Evolutionary conservation across 2,113 vertebrate species (phyloP).

Genomic region (Tupaia chinensis): DNA sequence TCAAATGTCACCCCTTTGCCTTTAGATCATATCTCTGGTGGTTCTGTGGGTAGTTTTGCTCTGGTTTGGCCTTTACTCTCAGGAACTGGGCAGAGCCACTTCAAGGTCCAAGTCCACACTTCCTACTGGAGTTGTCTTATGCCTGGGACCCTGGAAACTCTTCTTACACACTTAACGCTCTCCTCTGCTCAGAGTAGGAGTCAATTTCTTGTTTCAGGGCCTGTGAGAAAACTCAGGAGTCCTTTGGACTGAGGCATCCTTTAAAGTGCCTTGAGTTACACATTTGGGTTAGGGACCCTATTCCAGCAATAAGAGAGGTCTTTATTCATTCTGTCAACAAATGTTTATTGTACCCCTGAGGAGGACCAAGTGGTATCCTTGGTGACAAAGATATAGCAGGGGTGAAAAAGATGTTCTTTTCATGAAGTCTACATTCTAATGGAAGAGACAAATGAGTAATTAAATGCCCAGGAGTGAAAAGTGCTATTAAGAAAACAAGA

Average conservation of each 20-base stretch:
- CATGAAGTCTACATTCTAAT: not conserved
- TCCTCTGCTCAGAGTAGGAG: not conserved
- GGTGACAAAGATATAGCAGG: not conserved
- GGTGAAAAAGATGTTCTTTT: not conserved
- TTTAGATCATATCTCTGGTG: not conserved
- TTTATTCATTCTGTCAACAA: not conserved
- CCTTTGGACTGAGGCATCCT: not conserved
- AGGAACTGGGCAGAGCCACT: not conserved
- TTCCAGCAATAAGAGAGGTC: not conserved
- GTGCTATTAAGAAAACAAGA: not conserved
- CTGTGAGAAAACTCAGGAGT: not conserved
- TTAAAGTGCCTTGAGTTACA: not conserved
- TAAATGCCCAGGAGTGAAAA: not conserved
- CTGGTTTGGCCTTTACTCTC: not conserved
- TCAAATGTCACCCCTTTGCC: not conserved
- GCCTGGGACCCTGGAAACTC: not conserved
- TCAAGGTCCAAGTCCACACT: not conserved
- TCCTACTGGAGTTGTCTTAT: not conserved
- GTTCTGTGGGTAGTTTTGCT: not conserved
- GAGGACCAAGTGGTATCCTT: not conserved
- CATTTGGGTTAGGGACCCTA: not conserved
- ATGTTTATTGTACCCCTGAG: not conserved
- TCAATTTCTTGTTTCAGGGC: not conserved
- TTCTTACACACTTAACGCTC: not conserved
- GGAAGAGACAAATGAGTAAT: not conserved